phyloP scores from a whole-genome alignment of 2,888 invertebrate genomes.

The Sipha maydis region DNA sequence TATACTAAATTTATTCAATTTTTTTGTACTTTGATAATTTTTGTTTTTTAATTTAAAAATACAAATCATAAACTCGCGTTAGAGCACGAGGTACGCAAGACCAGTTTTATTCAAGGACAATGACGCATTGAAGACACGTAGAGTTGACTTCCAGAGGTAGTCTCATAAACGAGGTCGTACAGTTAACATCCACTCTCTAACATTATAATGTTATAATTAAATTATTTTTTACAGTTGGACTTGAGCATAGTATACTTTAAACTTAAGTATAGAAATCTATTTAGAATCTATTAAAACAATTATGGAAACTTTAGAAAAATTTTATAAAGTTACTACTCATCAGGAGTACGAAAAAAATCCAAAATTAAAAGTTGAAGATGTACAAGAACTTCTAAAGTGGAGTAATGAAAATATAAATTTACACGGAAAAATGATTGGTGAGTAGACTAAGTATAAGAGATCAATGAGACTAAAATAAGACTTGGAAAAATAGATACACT shows the following conservation, averaged over 20 bases:
- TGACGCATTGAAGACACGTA: slow-evolving; percentile 37
- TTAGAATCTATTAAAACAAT: background rate
- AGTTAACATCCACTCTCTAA: slow-evolving; percentile 44
- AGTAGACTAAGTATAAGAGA: background rate
- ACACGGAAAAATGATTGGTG: slow-evolving; percentile 40
- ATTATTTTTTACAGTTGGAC: slow-evolving; percentile 5
- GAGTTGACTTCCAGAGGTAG: slow-evolving; percentile 35
- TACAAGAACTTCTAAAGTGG: slow-evolving; percentile 64
- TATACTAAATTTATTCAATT: background rate
- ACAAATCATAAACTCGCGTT: background rate
- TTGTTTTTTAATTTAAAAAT: background rate
- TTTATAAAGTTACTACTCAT: slow-evolving; percentile 45
- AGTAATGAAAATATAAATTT: slow-evolving; percentile 59
- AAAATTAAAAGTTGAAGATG: slow-evolving; percentile 64
- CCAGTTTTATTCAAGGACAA: slow-evolving; percentile 56
- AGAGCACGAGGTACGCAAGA: slow-evolving; percentile 45
- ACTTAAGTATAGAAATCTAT: background rate
- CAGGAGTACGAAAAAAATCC: slow-evolving; percentile 64
- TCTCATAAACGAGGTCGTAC: slow-evolving; percentile 42
- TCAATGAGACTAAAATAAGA: background rate
- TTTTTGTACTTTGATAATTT: background rate
- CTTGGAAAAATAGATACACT: background rate
- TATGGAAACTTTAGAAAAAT: slow-evolving; percentile 53
- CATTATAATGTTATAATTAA: slow-evolving; percentile 16
- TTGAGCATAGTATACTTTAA: background rate